Base-by-base conservation (phyloP, 2,113 vertebrate genomes). In the Stercorarius parasiticus region DNA sequence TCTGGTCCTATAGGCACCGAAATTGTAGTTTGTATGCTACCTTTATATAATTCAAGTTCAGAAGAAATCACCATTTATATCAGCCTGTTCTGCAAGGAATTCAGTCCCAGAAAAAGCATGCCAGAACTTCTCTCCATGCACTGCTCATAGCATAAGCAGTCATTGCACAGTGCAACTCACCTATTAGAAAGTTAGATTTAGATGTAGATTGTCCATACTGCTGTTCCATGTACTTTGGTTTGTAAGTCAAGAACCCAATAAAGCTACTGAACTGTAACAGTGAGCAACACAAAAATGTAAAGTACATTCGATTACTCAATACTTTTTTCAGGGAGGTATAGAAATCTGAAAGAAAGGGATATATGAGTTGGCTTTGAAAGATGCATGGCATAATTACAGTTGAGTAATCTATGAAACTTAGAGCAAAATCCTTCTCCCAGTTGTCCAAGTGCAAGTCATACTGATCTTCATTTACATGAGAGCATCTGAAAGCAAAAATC, bases 151-250 rank as follows among this genome's bases (percentile, higher is more conserved):
- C 18, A 38, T 10, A 42, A 74, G 19, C 15, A 49, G 49, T 27
- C 20, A n/a, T 71, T 64, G 34, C 29, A 70, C 1, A 13, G 15
- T 13, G 18, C 56, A 52, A 94, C 98, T 98, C 95, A 99, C 99
- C 99, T 82, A 99, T 97, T 23, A 99, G 82, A 96, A 99, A 98
- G 97, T 99, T 99, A 36, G 98, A 98, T 84, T 98, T 98, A 47
- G 99, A 98, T 64, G 98, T 89, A 36, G 99, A 98, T 70, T 98
- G 97, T 42, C 98, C 99, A 90, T 99, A 99, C 81, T 99, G 99
- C n/a, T 99, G 99, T 65, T 99, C 99, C 95, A 99, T 93, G 79
- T 99, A 99, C 96, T 99, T 99, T 88, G 99, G 97, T 88, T 98
- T 70, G 66, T 99, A 99, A 77, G 99, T 99, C 15, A 99, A 26